Evolutionary conservation across 2,888 invertebrate genomes (phyloP), one percentile per base, ranked within the genome.

Genomic region (Nomada fabriciana): DNA sequence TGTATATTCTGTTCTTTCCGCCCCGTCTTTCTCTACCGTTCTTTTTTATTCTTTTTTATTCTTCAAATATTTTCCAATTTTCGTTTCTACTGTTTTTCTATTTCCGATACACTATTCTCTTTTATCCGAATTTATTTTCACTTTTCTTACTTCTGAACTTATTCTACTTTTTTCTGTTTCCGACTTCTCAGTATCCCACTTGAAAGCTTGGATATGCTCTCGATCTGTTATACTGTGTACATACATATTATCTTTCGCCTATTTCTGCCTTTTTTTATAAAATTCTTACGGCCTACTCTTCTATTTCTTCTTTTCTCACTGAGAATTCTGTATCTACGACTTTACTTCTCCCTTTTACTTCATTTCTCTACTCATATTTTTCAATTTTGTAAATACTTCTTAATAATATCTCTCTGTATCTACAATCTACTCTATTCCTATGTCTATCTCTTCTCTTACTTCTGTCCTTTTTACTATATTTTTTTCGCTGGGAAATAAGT

Each of bases 331-430:
- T 20, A 25, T 42, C 13, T 71, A 15, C 23, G 60, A 13, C 36
- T 9, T 11, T n/a, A 10, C n/a, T 29, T 20, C 15, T 13, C 1
- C 10, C 3, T 42, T 55, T n/a, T 42, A 18, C 11, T 59, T 18
- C 23, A 0, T 0, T 47, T n/a, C 11, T 29, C 4, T 9, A 11
- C 10, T 42, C 15, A 3, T 20, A 3, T 42, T 20, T 67, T 53
- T 57, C 76, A 60, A 73, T 55, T 76, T 76, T 78, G 47, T 76
- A 59, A 69, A 82, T 65, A 69, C 25, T 43, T 76, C 25, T 78
- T 57, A 18, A 11, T 55, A 59, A 13, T 59, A 57, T 57, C 25
- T 72, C 20, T 70, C 47, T 76, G 42, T 25, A 73, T 36, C 42
- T 57, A 55, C 1, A 29, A 20, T 47, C 13, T 57, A n/a, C 25